Evolutionary conservation across 2,888 invertebrate species (phyloP).

Genomic region (Gymnosoma rotundatum): DNA sequence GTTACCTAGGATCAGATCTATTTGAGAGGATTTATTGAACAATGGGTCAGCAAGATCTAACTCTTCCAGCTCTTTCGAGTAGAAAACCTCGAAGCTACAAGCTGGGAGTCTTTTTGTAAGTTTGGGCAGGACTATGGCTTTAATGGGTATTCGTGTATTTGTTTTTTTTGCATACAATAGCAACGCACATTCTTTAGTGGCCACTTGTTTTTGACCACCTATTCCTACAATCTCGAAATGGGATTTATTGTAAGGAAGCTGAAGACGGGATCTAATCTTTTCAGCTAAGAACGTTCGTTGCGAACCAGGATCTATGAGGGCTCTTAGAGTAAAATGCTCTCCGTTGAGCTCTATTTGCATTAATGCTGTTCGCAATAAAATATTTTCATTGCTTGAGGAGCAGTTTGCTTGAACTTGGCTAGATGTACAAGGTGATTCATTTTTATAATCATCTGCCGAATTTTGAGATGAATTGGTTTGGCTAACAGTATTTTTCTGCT

Average conservation of each 20-base stretch:
- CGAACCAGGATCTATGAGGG: background rate
- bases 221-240: background rate
- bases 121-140: background rate
- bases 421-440: background rate
- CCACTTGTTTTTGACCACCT: background rate
- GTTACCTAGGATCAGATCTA: background rate
- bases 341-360: conserved; percentile 1
- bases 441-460: too few species aligned
- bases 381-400: too few species aligned
- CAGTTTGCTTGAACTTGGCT: background rate
- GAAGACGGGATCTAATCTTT: background rate
- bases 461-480: too few species aligned
- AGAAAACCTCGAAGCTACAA: background rate
- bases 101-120: background rate
- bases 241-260: background rate
- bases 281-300: background rate
- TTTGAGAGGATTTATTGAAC: background rate
- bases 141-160: background rate
- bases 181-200: background rate
- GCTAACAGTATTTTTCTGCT: too few species aligned
- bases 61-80: background rate
- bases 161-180: background rate
- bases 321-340: background rate
- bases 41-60: conserved; percentile 7
- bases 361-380: too few species aligned